These are phyloP conservation scores for Manis crassicaudata DNA, from an alignment of 2,797 vertebrate species.

Conservation along the genomic window DNA sequence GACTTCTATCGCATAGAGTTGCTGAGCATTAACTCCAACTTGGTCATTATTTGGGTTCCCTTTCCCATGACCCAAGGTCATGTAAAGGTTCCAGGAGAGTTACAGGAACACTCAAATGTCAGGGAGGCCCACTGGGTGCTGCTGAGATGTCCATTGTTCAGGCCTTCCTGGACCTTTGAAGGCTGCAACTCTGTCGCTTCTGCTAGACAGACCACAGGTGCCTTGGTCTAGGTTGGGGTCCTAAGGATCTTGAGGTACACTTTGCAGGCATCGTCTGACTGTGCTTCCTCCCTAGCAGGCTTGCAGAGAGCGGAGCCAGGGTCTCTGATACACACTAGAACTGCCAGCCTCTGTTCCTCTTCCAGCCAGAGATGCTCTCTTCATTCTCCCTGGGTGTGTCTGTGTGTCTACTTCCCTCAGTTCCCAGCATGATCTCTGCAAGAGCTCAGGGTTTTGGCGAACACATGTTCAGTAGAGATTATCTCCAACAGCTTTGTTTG, in stretches of 20 bases:
- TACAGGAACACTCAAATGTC: background rate
- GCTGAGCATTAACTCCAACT: background rate
- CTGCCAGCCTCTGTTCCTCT: background rate
- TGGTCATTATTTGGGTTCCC: background rate
- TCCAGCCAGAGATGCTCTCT: background rate
- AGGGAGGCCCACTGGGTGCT: background rate
- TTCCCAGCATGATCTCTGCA: background rate
- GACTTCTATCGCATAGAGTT: background rate
- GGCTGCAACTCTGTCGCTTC: background rate
- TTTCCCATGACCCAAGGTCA: background rate
- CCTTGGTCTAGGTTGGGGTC: background rate
- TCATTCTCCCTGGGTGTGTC: background rate
- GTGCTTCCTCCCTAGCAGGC: background rate
- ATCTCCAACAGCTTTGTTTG: background rate
- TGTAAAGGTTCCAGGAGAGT: background rate
- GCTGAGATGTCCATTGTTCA: background rate
- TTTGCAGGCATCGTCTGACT: background rate
- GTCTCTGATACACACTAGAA: background rate
- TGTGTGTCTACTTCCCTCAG: background rate
- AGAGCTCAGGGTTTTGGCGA: background rate
- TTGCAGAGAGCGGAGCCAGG: background rate
- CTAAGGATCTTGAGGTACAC: background rate
- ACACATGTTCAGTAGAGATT: background rate
- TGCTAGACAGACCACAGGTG: no score
- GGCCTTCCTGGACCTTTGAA: background rate